phyloP scores from a whole-genome alignment of 2,113 vertebrate genomes.

The Lophochroa leadbeateri region DNA sequence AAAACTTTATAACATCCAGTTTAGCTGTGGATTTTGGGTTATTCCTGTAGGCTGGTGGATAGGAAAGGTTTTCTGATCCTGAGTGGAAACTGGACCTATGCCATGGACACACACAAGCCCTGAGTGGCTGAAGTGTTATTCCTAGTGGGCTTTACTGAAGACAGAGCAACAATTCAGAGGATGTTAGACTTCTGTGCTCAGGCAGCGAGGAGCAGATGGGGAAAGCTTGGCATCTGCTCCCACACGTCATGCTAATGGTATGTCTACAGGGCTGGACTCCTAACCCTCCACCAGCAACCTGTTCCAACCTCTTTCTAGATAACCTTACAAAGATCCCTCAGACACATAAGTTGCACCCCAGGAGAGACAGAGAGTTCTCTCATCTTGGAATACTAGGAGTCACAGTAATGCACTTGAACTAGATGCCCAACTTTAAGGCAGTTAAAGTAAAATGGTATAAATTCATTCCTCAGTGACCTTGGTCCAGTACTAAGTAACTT shows the following conservation, averaged over 20 bases:
- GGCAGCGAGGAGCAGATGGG: accelerated
- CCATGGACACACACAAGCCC: accelerated
- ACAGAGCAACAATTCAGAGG: not conserved
- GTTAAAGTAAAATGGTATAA: not conserved
- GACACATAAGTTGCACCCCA: not conserved
- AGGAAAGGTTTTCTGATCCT: not conserved
- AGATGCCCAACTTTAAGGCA: not conserved
- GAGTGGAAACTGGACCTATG: too few relatives aligned
- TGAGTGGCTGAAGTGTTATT: not conserved
- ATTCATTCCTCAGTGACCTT: not conserved
- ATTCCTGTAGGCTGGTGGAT: not conserved
- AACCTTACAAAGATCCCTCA: not conserved
- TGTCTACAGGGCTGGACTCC: not conserved
- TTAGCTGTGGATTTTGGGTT: not conserved
- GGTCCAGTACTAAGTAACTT: not conserved
- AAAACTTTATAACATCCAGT: not conserved
- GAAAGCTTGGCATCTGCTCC: not conserved
- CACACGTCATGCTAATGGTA: accelerated
- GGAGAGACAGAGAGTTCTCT: not conserved
- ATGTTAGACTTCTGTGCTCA: not conserved
- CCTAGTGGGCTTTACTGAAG: not conserved
- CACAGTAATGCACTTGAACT: not conserved
- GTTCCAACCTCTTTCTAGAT: too few relatives aligned
- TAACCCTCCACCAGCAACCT: too few relatives aligned
- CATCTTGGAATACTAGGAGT: not conserved